Base-by-base conservation (phyloP, 2,888 invertebrate genomes). In the Dynastes tityus region DNA sequence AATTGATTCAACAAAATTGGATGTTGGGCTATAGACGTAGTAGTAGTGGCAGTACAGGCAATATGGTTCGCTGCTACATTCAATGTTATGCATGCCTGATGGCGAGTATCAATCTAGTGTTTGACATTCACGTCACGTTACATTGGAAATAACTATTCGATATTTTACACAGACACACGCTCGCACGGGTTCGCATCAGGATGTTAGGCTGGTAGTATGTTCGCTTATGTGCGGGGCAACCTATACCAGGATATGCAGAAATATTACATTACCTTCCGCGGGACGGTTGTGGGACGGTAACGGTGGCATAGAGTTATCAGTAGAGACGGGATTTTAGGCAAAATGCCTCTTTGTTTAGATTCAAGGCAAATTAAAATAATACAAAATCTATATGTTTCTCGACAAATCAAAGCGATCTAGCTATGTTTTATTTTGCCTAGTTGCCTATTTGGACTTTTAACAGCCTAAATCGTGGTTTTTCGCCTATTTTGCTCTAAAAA, bases 111-210 rank as follows among this genome's bases (percentile, higher is more conserved):
- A 86, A 87, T 87, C 86, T 85, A 84, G 83, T 86, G 85, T 86
- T 87, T 87, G 86, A 85, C 86, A 86, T 86, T 86, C 86, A 82
- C 83, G 83, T 85, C 86, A 86, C 87, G 87, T 85, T 84, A 85
- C 84, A 83, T 85, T 85, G 83, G 82, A 83, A 84, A 83, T 84
- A 86, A 85, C 85, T 84, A 85, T 84, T 85, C 86, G 82, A 85
- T 86, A 85, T 85, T 85, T 85, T 86, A 85, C 76, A 79, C 77
- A 53, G 73, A 61, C 61, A 40, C 73, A 58, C 61, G 40, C 61
- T 45, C 37, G 45, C 40, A n/a, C 29, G 45, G 11, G 45, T 11
- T 68, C 22, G 3, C 45, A 27, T 53, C 16, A 11, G 61, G 61
- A 29, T 22, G 16, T 29, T 49, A 49, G 51, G 45, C 49, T 45